Evolutionary conservation across 2,888 invertebrate species (phyloP).

Genomic region (Amphipoea oculea): DNA sequence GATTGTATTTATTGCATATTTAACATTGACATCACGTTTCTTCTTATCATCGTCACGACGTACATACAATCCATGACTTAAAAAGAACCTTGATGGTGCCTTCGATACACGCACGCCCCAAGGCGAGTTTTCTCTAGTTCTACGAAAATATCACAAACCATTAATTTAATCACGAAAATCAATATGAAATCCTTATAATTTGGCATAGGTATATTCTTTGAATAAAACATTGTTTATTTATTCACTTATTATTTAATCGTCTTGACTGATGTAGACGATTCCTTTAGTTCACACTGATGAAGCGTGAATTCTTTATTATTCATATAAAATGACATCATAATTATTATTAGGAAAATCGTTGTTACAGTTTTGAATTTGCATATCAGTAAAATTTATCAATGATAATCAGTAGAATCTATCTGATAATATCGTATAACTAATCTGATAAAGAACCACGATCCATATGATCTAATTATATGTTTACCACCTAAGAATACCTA

Average conservation of each 20-base stretch:
- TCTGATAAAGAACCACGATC: background rate
- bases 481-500: no score
- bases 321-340: background rate
- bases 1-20: background rate
- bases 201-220: no score
- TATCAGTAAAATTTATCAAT: slow-evolving; percentile 17
- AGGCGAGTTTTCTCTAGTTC: background rate
- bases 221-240: background rate
- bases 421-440: slow-evolving; percentile 24
- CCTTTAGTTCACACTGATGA: background rate
- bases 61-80: background rate
- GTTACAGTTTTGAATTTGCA: slow-evolving; percentile 4
- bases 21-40: background rate
- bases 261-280: background rate
- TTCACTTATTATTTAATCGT: background rate
- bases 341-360: slow-evolving; percentile 4
- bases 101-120: background rate
- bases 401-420: slow-evolving; percentile 1
- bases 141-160: background rate
- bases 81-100: background rate
- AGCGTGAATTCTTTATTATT: background rate
- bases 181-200: background rate
- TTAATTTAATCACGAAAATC: background rate
- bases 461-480: no score
- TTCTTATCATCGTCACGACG: background rate